These are phyloP conservation scores for Hyaena hyaena DNA, from an alignment of 2,113 vertebrate species.

Conservation along the genomic window DNA sequence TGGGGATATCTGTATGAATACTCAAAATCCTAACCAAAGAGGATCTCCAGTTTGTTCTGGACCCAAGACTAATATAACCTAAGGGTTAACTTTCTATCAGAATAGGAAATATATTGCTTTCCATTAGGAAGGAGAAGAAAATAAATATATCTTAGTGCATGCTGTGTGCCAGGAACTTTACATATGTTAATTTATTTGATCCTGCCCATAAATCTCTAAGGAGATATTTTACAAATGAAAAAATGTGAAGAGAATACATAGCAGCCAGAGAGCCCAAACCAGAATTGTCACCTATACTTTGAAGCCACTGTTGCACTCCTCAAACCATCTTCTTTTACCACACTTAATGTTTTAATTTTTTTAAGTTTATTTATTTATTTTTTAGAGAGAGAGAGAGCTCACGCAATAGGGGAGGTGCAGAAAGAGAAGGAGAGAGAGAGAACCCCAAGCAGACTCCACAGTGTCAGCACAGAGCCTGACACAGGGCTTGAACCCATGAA, in stretches of 20 bases:
- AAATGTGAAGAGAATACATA: neutral
- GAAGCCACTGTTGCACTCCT: neutral
- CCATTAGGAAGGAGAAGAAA: neutral
- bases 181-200: neutral
- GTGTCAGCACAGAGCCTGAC: no score
- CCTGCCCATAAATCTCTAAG: neutral
- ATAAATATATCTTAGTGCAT: neutral
- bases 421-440: no score
- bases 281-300: neutral
- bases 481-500: no score
- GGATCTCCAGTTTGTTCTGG: neutral
- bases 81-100: neutral
- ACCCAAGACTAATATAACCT: neutral
- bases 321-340: neutral
- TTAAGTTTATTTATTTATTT: no score
- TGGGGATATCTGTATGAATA: neutral
- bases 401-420: no score
- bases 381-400: no score
- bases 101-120: conserved; percentile 6
- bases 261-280: neutral
- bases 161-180: neutral
- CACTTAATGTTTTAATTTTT: neutral
- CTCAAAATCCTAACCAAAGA: neutral
- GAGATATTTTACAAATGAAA: neutral
- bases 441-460: no score